Percentiles rank a stretch among this genome's conserved stretches.
Evolutionary conservation across 2,113 vertebrate genomes (phyloP).

Genomic region (Chaetorhynchus papuensis): DNA sequence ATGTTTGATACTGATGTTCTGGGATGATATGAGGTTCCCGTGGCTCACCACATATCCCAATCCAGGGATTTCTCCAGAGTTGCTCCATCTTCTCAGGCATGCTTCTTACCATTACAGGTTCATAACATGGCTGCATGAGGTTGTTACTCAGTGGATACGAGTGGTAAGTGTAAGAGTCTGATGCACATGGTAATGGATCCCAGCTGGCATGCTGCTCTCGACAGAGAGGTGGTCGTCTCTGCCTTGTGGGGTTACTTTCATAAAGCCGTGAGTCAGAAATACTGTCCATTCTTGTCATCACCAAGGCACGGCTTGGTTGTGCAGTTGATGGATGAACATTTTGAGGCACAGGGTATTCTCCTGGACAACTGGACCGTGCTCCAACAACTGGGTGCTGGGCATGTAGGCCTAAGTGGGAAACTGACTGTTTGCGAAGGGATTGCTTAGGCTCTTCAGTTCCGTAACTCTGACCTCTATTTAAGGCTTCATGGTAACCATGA

Average conservation of each 20-base stretch:
- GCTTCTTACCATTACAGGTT: constrained; percentile 95
- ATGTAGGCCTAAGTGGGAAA: constrained; percentile 85
- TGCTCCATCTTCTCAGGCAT: constrained; percentile 99
- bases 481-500: constrained; percentile 90
- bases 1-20: constrained; percentile 96
- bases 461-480: constrained; percentile 90
- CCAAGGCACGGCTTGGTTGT: constrained; percentile 90
- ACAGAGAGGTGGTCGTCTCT: constrained; percentile 91
- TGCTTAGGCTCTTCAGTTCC: constrained; percentile 92
- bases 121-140: constrained; percentile 93
- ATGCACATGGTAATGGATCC: constrained; percentile 88
- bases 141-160: constrained; percentile 88
- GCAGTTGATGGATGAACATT: constrained; percentile 80
- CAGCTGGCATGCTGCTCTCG: constrained; percentile 98
- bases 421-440: constrained; percentile 82
- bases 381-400: constrained; percentile 84
- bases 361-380: constrained; percentile 89
- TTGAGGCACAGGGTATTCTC: constrained; percentile 88
- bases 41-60: constrained; percentile 80
- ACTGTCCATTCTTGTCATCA: constrained; percentile 98
- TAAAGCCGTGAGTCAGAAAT: constrained; percentile 96
- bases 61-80: constrained; percentile 95
- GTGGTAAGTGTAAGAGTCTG: constrained; percentile 87
- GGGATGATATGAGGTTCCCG: constrained; percentile 88
- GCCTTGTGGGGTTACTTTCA: constrained; percentile 90